Base-by-base conservation (phyloP, 2,888 invertebrate species). In the Sussaba pulchella region DNA sequence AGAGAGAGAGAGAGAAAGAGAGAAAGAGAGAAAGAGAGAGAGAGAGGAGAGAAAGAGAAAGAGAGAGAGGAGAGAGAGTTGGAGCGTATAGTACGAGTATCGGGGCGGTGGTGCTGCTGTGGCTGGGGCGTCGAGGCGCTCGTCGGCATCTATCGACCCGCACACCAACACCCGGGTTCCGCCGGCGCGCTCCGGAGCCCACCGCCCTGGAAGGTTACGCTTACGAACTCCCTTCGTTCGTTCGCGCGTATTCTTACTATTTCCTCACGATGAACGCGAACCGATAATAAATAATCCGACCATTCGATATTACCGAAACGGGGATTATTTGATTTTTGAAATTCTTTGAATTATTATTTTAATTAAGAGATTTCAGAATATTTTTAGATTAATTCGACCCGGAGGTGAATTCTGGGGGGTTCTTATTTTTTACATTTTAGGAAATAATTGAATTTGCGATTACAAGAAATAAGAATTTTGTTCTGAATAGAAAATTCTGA, bases 71-170 rank as follows among this genome's bases (percentile, higher is more conserved):
- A 24, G 10, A 14, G 12, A 19, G 43, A 1, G 67, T 41, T 10
- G 43, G 43, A 69, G 59, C 57, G 74, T 57, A 43, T n/a, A 70
- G 74, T 45, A 64, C 61, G 83, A 84, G 84, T 83, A 85, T 85
- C 82, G 86, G 85, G 86, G 85, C 83, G 84, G 83, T 86, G 85
- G 85, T 86, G 85, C 86, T 64, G 84, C 84, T 82, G 82, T 80
- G 82, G 87, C 86, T 86, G 86, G 88, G 88, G 86, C 80, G 85
- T 84, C 83, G 84, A 86, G 84, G 81, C 83, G 83, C 85, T 85
- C 87, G 89, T 88, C 85, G 89, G 87, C 90, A 87, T 88, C 88
- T 90, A 90, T 91, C 90, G 90, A 91, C 90, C 90, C 87, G 90
- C 76, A 77, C 76, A 77, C 86, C 72, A 72, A 57, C 75, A 72